A percentile compares a stretch with the other conserved stretches of the same genome.
Evolutionary conservation across 2,797 vertebrate genomes (phyloP).

Genomic region (Chromobotia macracanthus): DNA sequence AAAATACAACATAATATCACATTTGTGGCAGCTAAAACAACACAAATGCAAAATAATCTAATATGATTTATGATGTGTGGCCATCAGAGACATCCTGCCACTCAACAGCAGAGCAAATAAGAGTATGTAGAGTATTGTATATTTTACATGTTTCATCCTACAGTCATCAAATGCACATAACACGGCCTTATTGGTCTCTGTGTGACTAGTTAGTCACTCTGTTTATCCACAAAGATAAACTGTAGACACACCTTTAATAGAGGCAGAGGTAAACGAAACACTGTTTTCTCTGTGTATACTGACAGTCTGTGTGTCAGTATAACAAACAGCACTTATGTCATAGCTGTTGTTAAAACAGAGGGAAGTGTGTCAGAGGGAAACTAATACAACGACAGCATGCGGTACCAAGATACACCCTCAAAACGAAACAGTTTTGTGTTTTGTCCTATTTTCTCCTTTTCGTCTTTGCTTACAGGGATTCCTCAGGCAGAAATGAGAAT

Average conservation of each 20-base stretch:
- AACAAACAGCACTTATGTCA: slow-evolving; percentile 21
- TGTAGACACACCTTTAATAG: neutral
- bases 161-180: too few relatives aligned
- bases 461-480: too few relatives aligned
- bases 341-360: neutral
- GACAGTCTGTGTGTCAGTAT: neutral
- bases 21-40: too few relatives aligned
- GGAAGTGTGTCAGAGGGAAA: neutral
- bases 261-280: slow-evolving; percentile 14
- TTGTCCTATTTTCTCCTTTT: neutral
- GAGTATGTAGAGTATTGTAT: too few relatives aligned
- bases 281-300: slow-evolving; percentile 7
- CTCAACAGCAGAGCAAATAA: too few relatives aligned
- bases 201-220: neutral
- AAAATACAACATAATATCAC: too few relatives aligned
- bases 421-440: neutral
- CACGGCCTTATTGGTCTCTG: too few relatives aligned
- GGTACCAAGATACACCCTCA: neutral
- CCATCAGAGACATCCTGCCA: too few relatives aligned
- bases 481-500: neutral
- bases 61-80: too few relatives aligned
- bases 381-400: slow-evolving; percentile 12
- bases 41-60: too few relatives aligned
- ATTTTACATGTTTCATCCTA: too few relatives aligned
- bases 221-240: slow-evolving; percentile 14